Base-by-base conservation (phyloP, 2,888 invertebrate species). In the Macrosiphum euphorbiae region DNA sequence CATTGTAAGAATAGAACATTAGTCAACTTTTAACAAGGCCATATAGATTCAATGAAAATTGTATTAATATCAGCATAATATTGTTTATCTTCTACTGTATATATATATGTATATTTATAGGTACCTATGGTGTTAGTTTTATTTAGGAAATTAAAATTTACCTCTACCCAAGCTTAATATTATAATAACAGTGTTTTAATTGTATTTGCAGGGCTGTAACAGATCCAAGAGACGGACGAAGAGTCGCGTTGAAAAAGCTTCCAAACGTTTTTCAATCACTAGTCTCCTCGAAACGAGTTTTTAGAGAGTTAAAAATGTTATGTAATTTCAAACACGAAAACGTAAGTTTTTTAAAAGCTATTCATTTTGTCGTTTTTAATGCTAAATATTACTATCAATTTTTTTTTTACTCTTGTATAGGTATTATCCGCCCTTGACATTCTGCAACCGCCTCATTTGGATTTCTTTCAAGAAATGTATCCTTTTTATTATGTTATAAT, bases 401-500 rank as follows among this genome's bases (percentile, higher is more conserved):
- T 95, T 95, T 96, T 96, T 96, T 95, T 95, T 95, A 95, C 95
- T 95, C 95, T 97, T 97, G 92, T 97, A 44, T 44, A 99, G 99
- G 99, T 99, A 96, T 97, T 99, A 95, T 99, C 99, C 95, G 99
- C 99, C 95, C 97, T 99, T 96, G 99, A 99, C 97, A 99, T 99
- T 96, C 97, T 99, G 95, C 99, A 99, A 96, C 99, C 99, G 95
- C 99, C 99, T 95, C 99, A 99, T 96, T 97, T 99, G 96, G 99
- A 99, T 97, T 99, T 99, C 97, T 99, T 99, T 97, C 99, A 99
- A 97, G 99, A 99, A 98, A 99, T 99, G 99, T 99, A 99, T 98
- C 98, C 98, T 98, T 98, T 98, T 96, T 96, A 67, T 90, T 41
- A 47, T 55, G 41, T 41, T 90, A 67, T 52, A 50, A 88, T 67